Evolutionary conservation across 1,140 invertebrate genomes (phyloP), one percentile per base, ranked within the genome.

Genomic region (Drosophila arawakana): DNA sequence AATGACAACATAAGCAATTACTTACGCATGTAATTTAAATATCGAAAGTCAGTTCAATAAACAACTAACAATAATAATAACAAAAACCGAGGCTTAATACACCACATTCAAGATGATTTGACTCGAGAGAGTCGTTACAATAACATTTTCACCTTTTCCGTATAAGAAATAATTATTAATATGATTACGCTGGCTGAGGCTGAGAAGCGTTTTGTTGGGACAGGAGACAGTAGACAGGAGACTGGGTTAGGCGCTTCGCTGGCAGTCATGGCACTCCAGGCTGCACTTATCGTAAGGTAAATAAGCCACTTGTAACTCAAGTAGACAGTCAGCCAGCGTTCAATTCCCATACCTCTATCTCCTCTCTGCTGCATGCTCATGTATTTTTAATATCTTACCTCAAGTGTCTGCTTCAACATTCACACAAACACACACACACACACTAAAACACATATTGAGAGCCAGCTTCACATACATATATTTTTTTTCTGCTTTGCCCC

Each of bases 241-340:
- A 7, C 39, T 13, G 41, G 15, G 54, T 63, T 50, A 34, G 44
- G 49, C 41, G 65, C 41, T 34, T 60, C 44, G 59, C 73, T 72
- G 75, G 60, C 69, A 80, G 78, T 78, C 84, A 86, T 86, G 67
- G 73, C 84, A 86, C 83, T 86, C 80, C 80, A 80, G 84, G 77
- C 83, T 86, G 80, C 83, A 86, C 83, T 86, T 89, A 89, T 88
- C 80, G 69, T 83, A 80, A 86, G 83, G 83, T 89, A 86, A 88
- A 86, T 86, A 83, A 86, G 83, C 83, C 84, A 89, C 83, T 86
- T 86, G 80, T 83, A 86, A 82, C 84, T 86, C 73, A 83, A 86
- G 83, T 73, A 74, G 62, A 78, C 61, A 63, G 70, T 71, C 61
- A 62, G 68, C 44, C 66, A 60, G 54, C 61, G 73, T 60, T 60